phyloP scores from a whole-genome alignment of 2,797 vertebrate genomes.

The Coregonus suidteri region DNA sequence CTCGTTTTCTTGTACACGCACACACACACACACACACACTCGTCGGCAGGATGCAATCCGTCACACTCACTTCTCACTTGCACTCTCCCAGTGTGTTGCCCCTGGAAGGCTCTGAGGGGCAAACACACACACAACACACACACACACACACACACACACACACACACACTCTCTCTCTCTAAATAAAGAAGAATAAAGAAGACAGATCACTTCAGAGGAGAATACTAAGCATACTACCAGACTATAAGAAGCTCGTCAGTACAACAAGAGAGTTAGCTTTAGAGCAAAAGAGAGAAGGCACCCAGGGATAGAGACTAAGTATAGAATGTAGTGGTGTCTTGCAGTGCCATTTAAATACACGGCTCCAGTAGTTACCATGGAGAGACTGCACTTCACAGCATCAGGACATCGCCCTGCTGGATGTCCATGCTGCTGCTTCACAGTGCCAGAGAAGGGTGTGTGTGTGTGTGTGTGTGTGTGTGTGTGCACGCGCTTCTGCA shows the following conservation, averaged over 20 bases:
- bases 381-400: constrained; percentile 68
- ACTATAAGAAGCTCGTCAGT: too few species aligned
- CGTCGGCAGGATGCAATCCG: constrained; percentile 11
- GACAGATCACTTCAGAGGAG: neutral
- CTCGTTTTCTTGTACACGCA: neutral
- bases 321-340: constrained; percentile 42
- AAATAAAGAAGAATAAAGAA: neutral
- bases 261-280: neutral
- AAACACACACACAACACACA: neutral
- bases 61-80: constrained; percentile 16
- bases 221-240: too few species aligned
- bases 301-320: neutral
- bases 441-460: constrained; percentile 46
- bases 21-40: neutral
- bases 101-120: neutral
- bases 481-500: neutral
- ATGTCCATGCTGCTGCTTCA: constrained; percentile 53
- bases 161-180: neutral
- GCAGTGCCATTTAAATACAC: constrained; percentile 66
- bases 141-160: neutral
- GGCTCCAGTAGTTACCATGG: constrained; percentile 58
- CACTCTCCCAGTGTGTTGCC: constrained; percentile 5
- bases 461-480: constrained; percentile 22
- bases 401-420: constrained; percentile 66
- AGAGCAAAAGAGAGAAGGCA: neutral